Evolutionary conservation across 1,140 invertebrate species (phyloP), one percentile per base, ranked within the genome.

Genomic region (Trigoniulus corallinus): DNA sequence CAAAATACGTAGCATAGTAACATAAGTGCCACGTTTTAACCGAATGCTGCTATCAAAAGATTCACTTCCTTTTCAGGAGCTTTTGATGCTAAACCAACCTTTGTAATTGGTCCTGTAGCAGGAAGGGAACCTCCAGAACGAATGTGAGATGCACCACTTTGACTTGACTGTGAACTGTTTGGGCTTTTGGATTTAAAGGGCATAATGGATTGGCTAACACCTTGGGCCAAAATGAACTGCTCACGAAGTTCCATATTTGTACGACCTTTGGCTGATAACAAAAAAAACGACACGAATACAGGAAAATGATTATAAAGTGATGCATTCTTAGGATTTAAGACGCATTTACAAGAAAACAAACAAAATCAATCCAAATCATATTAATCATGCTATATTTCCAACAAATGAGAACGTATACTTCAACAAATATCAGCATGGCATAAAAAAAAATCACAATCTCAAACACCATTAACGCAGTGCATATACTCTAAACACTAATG

Each of bases 221-320:
- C 91, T 68, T 94, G 86, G 59, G 93, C 89, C 74, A 97, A 73
- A 67, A 96, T 94, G 75, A 97, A 97, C 76, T 96, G 88, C 73
- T 98, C 93, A 60, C 93, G 78, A 64, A 98, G 81, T 75, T 98
- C 94, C 71, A 96, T 88, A 77, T 97, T 98, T 67, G 94, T 98
- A 72, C 93, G 82, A 77, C 94, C 94, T 76, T 96, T 97, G 72
- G 92, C 93, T 95, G 78, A 62, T 66, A 68, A 62, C 70, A 69
- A 24, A 41, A 23, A 24, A 34, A 34, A 51, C 40, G 3, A 50
- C 18, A 50, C 27, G 21, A 40, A 24, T 29, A 27, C 25, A 48
- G 15, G n/a, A n/a, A n/a, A n/a, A n/a, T n/a, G n/a, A n/a, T n/a
- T 15, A 46, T 2, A 25, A 48, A 18, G 23, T 26, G 29, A 25